Percentiles rank a stretch among this genome's conserved stretches.
Conservation (phyloP, 2,113 vertebrate species). For the Odobenus rosmarus region DNA sequence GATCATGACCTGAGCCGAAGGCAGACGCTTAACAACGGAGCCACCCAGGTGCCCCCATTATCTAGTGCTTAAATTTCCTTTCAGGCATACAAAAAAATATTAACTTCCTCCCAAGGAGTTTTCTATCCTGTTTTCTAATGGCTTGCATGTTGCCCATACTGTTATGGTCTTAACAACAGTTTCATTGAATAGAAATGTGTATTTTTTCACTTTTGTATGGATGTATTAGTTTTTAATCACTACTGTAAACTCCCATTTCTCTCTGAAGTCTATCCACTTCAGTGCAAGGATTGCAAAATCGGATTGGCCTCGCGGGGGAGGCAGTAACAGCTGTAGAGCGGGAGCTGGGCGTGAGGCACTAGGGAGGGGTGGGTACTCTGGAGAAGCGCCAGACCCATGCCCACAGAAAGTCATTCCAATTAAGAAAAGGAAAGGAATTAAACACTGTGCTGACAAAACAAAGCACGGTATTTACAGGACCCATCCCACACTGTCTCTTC, state of each 20-base stretch:
- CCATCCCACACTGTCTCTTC: not conserved
- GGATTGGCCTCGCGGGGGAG: not conserved
- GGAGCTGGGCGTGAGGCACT: not conserved
- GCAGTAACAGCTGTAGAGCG: not conserved
- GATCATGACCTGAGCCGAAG: no score
- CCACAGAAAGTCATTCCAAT: not conserved
- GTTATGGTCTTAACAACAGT: not conserved
- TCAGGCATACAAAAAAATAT: not conserved
- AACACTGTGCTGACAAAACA: not conserved
- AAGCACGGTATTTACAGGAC: not conserved
- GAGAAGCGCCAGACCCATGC: not conserved
- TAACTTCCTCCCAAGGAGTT: not conserved
- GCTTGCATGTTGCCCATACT: no score
- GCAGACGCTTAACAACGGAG: no score
- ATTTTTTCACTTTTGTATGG: not conserved
- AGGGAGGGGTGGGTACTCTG: not conserved
- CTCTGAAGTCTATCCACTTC: not conserved
- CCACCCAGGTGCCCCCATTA: no score
- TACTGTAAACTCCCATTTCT: not conserved
- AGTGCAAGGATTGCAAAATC: not conserved
- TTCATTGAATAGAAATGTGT: not conserved
- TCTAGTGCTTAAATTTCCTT: not conserved
- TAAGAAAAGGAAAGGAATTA: not conserved
- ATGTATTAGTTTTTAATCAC: not conserved
- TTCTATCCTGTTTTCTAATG: not conserved